Percentiles rank a stretch among this genome's conserved stretches.
Evolutionary conservation across 2,113 vertebrate species (phyloP).

Genomic region (Amia ocellicauda): DNA sequence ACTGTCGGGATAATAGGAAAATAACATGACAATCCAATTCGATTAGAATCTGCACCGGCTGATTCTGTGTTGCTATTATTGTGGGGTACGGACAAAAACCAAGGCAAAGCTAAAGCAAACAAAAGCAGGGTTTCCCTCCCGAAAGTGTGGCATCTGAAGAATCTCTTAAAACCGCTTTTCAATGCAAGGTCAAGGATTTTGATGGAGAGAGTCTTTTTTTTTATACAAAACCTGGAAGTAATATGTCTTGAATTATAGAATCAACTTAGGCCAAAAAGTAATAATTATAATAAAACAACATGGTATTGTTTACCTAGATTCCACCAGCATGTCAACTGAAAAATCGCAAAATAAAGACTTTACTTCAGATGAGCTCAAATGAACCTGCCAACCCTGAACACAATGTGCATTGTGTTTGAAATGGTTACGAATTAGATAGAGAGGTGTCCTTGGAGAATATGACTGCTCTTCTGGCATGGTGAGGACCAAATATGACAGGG

Average conservation of each 20-base stretch:
- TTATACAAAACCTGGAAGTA: constrained; percentile 38
- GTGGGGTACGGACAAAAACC: not conserved
- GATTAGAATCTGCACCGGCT: too few relatives aligned
- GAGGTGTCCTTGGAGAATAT: too few relatives aligned
- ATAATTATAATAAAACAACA: constrained; percentile 10
- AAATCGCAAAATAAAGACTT: constrained; percentile 38
- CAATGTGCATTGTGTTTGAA: not conserved
- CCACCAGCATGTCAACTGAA: constrained; percentile 31
- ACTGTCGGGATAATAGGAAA: too few relatives aligned
- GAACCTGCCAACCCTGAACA: constrained; percentile 31
- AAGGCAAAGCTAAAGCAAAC: not conserved
- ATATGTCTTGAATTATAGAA: constrained; percentile 59
- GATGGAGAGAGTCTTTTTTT: constrained; percentile 39
- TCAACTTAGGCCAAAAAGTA: constrained; percentile 57
- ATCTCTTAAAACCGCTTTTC: constrained; percentile 41
- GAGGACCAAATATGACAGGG: too few relatives aligned
- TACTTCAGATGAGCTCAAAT: constrained; percentile 36
- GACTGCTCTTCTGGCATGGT: too few relatives aligned
- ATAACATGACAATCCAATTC: too few relatives aligned
- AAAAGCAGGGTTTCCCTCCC: constrained; percentile 17
- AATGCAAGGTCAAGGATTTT: constrained; percentile 45
- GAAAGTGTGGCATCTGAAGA: constrained; percentile 22
- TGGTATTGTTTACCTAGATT: constrained; percentile 36
- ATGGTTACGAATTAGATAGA: too few relatives aligned
- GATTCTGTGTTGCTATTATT: too few relatives aligned